Conservation (phyloP, 2,797 vertebrate genomes). For the Ara ararauna region DNA sequence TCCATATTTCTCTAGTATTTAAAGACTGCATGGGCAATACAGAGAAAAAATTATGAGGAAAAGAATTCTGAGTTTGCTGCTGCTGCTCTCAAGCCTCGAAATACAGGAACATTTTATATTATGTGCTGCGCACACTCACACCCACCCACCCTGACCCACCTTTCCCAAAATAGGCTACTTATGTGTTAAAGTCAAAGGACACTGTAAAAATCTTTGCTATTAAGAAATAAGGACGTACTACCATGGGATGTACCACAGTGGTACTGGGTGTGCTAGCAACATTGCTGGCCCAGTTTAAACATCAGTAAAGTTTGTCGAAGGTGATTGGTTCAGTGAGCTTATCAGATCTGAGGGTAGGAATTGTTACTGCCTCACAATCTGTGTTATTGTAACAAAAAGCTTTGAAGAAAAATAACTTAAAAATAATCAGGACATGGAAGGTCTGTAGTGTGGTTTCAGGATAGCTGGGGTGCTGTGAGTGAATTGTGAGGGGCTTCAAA, state of each 20-base stretch:
- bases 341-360: not conserved
- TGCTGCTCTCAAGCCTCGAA: not conserved
- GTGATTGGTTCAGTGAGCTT: not conserved
- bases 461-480: not conserved
- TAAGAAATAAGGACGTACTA: not conserved
- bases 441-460: not conserved
- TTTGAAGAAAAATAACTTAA: not conserved
- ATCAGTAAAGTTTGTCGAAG: not conserved
- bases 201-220: not conserved
- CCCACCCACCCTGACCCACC: accelerated
- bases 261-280: not conserved
- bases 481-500: not conserved
- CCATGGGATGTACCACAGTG: not conserved
- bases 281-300: not conserved
- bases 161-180: not conserved
- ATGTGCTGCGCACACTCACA: not conserved
- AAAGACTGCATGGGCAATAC: not conserved
- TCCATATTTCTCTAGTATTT: not conserved
- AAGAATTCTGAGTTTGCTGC: not conserved
- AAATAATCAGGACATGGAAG: not conserved
- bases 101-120: not conserved
- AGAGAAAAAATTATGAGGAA: not conserved
- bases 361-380: not conserved
- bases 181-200: not conserved
- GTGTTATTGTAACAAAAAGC: not conserved